Conservation (phyloP, 2,888 invertebrate species). For the Osedax fenrisi region DNA sequence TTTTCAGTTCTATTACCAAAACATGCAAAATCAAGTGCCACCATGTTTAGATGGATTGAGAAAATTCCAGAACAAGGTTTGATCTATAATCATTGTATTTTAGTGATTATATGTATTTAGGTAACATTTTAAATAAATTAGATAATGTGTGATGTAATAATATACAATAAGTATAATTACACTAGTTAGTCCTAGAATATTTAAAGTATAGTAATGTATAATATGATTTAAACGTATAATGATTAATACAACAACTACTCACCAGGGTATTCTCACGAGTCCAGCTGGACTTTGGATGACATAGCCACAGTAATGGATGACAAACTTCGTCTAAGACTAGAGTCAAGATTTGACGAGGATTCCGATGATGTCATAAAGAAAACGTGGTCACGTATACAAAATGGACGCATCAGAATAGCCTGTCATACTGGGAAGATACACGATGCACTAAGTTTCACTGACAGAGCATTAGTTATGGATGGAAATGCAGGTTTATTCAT, state of each 20-base stretch:
- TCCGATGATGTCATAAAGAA: background rate
- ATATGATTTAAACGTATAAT: too few relatives aligned
- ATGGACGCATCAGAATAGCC: background rate
- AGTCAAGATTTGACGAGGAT: constrained; percentile 44
- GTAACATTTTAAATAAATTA: too few relatives aligned
- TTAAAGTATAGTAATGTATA: too few relatives aligned
- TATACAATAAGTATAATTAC: too few relatives aligned
- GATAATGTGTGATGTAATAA: too few relatives aligned
- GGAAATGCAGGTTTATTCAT: background rate
- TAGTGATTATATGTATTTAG: too few relatives aligned
- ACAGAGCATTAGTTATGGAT: background rate
- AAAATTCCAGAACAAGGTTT: background rate
- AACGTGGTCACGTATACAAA: background rate
- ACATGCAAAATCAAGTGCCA: constrained; percentile 45
- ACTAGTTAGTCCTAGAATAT: too few relatives aligned
- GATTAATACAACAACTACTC: too few relatives aligned
- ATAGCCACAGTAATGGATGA: constrained; percentile 50
- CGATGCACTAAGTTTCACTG: too few relatives aligned
- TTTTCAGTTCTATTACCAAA: constrained; percentile 44
- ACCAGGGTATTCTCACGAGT: too few relatives aligned
- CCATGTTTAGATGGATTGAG: constrained; percentile 46
- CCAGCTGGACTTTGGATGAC: constrained; percentile 51
- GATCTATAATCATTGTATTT: background rate
- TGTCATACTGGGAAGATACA: background rate
- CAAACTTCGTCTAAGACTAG: constrained; percentile 45